Conservation (phyloP, 2,888 invertebrate species). For the Schrankia costaestrigalis region DNA sequence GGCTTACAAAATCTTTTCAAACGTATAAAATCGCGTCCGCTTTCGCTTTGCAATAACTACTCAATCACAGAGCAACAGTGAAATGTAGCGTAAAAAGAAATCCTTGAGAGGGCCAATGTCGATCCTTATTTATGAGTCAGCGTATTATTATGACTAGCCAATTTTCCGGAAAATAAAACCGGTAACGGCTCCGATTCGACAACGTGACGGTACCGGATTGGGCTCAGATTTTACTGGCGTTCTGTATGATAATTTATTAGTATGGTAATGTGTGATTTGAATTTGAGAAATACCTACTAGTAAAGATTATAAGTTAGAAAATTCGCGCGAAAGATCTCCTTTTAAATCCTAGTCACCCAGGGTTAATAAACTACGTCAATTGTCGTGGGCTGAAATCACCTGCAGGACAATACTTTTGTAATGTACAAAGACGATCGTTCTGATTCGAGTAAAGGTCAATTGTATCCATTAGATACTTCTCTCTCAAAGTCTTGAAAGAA, state of each 20-base stretch:
- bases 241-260: constrained; percentile 59
- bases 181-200: constrained; percentile 50
- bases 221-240: constrained; percentile 57
- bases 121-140: constrained; percentile 78
- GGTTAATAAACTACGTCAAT: too few species aligned
- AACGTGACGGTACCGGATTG: constrained; percentile 55
- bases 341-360: too few species aligned
- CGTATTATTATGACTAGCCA: constrained; percentile 78
- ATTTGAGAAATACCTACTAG: constrained; percentile 30
- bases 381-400: too few species aligned
- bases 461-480: too few species aligned
- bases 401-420: too few species aligned
- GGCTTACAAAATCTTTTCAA: too few species aligned
- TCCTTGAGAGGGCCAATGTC: constrained; percentile 70
- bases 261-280: constrained; percentile 32
- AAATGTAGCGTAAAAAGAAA: constrained; percentile 75
- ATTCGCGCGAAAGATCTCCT: too few species aligned
- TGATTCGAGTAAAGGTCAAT: too few species aligned
- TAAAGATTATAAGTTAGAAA: too few species aligned
- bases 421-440: too few species aligned
- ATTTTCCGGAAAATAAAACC: constrained; percentile 77
- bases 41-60: constrained; percentile 10
- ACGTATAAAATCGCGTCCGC: constrained; percentile 18
- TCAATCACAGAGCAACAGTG: constrained; percentile 50
- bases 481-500: too few species aligned